Evolutionary conservation across 2,113 vertebrate genomes (phyloP), one percentile per base, ranked within the genome.

Genomic region (Ardeotis arabs): DNA sequence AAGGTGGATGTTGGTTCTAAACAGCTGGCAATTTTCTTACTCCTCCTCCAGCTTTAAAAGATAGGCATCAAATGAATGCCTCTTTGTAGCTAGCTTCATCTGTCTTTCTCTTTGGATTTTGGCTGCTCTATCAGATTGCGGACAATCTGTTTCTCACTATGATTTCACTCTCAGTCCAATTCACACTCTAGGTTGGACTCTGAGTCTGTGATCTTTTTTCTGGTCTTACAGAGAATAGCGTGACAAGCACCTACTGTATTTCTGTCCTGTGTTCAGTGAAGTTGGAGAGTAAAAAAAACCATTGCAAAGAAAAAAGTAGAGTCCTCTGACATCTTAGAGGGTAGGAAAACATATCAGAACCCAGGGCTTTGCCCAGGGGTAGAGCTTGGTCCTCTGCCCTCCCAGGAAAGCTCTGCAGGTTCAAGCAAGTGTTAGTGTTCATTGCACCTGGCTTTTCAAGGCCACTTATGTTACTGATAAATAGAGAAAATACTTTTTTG

Each of bases 301-400:
- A 15, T 41, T 28, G 23, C 9, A 25, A 62, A 68, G 49, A 5
- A 15, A 58, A 18, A 63, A 53, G 33, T 14, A 49, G 27, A 78
- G 44, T 55, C 14, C 17, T 85, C 27, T 5, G 3, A 11, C 28
- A 8, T 37, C 39, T 10, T 15, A 31, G 25, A 41, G n/a, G n/a
- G 22, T 4, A 70, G 75, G 58, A 86, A 41, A 90, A 45, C n/a
- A 0, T 44, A 7, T 45, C 4, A 0, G 37, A 88, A 70, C 25
- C 7, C 5, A 33, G 4, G 24, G 9, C 14, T 66, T 9, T 81
- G 6, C 0, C 56, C 8, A 3, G 4, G 31, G 12, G 6, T 8
- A 72, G 31, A 68, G 17, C n/a, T 75, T 55, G 0, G 0, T 74
- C 50, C 14, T 81, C 58, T 31, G 19, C 11, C 14, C 7, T 79